These are phyloP conservation scores for Dasysyrphus albostriatus DNA, from an alignment of 2,888 invertebrate species.

Conservation along the genomic window DNA sequence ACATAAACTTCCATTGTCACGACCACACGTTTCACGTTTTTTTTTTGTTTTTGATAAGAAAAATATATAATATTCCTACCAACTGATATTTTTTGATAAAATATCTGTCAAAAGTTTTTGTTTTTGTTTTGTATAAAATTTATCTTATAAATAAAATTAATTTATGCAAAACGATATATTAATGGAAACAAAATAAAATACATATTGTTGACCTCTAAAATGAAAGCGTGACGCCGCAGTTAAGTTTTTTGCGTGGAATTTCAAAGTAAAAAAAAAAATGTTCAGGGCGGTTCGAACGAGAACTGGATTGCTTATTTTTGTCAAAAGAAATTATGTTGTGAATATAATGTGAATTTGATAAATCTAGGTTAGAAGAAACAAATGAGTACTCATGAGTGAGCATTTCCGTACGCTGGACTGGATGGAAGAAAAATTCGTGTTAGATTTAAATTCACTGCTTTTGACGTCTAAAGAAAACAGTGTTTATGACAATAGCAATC, in stretches of 20 bases:
- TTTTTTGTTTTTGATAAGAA: slow-evolving; percentile 5
- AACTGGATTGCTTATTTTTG: background rate
- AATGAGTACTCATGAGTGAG: too few species aligned
- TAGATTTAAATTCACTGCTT: too few species aligned
- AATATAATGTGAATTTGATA: too few species aligned
- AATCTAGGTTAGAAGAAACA: too few species aligned
- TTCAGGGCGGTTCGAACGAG: slow-evolving; percentile 6
- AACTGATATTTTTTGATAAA: slow-evolving; percentile 8
- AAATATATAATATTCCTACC: slow-evolving; percentile 9
- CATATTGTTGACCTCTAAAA: slow-evolving; percentile 30
- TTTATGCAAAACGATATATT: slow-evolving; percentile 19
- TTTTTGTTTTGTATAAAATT: background rate
- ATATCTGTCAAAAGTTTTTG: background rate
- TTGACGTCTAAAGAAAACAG: too few species aligned
- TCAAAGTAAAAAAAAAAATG: background rate
- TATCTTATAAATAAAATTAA: slow-evolving; percentile 18
- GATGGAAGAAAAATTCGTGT: too few species aligned
- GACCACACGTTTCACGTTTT: background rate
- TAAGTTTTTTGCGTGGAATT: slow-evolving; percentile 4
- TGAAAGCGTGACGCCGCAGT: background rate
- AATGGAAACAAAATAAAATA: slow-evolving; percentile 7
- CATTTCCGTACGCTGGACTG: too few species aligned
- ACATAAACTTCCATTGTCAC: slow-evolving; percentile 5
- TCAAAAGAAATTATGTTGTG: slow-evolving; percentile 1
- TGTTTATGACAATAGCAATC: too few species aligned